Evolutionary conservation across 2,113 vertebrate species (phyloP).

Genomic region (Trematomus loennbergii): DNA sequence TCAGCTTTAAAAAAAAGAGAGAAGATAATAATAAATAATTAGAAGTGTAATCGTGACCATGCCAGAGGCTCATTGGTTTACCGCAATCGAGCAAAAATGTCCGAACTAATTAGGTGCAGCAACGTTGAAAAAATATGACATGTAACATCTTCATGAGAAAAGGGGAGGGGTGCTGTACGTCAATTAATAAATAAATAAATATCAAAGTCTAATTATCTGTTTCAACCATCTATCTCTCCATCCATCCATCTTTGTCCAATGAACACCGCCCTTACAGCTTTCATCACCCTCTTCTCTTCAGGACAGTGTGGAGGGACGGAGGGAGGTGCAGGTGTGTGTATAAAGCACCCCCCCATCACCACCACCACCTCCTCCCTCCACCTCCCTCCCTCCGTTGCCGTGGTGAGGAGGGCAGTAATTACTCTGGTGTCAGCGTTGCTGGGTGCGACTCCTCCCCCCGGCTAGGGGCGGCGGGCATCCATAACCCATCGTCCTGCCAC

Average conservation of each 20-base stretch:
- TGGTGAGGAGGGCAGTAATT: slow-evolving; percentile 82
- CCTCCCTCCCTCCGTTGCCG: slow-evolving; percentile 66
- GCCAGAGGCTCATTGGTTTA: slow-evolving; percentile 11
- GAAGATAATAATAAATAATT: not conserved
- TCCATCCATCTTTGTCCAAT: slow-evolving; percentile 40
- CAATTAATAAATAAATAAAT: slow-evolving; percentile 27
- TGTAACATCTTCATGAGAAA: slow-evolving; percentile 19
- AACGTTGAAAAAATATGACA: slow-evolving; percentile 12
- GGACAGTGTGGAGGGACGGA: slow-evolving; percentile 39
- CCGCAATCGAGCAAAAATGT: slow-evolving; percentile 19
- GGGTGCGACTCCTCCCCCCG: slow-evolving; percentile 91
- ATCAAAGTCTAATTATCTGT: slow-evolving; percentile 18
- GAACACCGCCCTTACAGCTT: slow-evolving; percentile 30
- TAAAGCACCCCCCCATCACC: slow-evolving; percentile 33
- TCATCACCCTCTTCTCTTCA: slow-evolving; percentile 43
- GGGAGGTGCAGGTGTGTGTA: slow-evolving; percentile 73
- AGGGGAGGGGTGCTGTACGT: not conserved
- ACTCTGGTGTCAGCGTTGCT: slow-evolving; percentile 90
- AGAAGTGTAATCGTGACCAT: not conserved
- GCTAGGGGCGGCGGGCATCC: slow-evolving; percentile 93
- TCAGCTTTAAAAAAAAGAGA: not conserved
- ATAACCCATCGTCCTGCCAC: slow-evolving; percentile 98
- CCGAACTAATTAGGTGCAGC: slow-evolving; percentile 13
- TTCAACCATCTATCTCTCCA: slow-evolving; percentile 10
- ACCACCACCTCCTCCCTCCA: slow-evolving; percentile 33